Base-by-base conservation (phyloP, 2,797 vertebrate species). In the Hozukius guyotensis region DNA sequence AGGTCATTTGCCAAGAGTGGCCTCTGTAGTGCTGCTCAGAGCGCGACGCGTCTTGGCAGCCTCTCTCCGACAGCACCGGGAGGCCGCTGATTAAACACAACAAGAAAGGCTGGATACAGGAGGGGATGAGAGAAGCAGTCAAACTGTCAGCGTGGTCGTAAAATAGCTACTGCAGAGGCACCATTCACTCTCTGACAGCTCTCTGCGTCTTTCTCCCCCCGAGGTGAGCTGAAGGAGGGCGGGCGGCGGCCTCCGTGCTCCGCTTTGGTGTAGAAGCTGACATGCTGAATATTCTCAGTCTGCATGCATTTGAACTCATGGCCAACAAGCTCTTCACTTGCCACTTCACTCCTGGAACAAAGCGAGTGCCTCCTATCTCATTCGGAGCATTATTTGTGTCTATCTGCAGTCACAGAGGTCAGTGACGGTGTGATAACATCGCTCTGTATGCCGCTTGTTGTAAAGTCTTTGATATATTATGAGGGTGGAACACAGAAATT, bases 111-210 rank as follows among this genome's bases (percentile, higher is more conserved):
- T 77, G 77, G 71, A 82, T 83, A 77, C 52, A 80, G 81, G 52
- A 80, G 74, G 78, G 88, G 84, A 89, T 90, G 88, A 93, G 92
- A 88, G 87, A 80, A 89, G 90, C 88, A 93, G 93, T 95, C 93
- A 95, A 95, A 87, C 93, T 95, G 94, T 95, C 95, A 94, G 76
- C 65, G 65, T 32, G 88, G 81, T 91, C 81, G 69, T 95, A 92
- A 95, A 95, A 92, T 79, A 93, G 89, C 87, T 68, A 73, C 78
- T 80, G 84, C 73, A 73, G 72, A 84, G 88, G 91, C 85, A 87
- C 80, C 78, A 75, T 77, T 93, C 92, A 89, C 81, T 89, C 84
- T 62, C 77, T 95, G 94, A 93, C 93, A 94, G 90, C 84, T 87
- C 83, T 77, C 75, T 84, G 66, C 49, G 9, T 74, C 83, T 78